Evolutionary conservation across 2,888 invertebrate genomes (phyloP).

Genomic region (Scotopteryx bipunctaria): DNA sequence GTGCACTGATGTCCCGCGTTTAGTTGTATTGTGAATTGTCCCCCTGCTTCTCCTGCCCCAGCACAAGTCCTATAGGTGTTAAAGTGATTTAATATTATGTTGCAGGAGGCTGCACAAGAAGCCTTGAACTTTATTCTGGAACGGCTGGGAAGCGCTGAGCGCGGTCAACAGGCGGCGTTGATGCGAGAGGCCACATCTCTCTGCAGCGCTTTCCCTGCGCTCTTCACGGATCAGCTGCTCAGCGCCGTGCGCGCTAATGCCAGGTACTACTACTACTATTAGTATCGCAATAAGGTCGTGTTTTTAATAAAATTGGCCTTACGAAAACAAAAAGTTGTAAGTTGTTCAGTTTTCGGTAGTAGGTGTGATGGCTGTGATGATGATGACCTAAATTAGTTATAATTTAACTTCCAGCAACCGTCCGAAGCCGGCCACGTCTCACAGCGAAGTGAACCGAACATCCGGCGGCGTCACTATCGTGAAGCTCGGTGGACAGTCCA

Average conservation of each 20-base stretch:
- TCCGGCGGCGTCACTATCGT: slow-evolving; percentile 91
- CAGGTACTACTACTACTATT: no score
- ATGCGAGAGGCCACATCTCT: slow-evolving; percentile 91
- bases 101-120: slow-evolving; percentile 90
- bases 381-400: no score
- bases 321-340: no score
- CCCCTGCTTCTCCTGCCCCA: no score
- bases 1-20: no score
- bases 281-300: no score
- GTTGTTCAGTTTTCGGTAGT: no score
- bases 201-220: slow-evolving; percentile 90
- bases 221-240: slow-evolving; percentile 91
- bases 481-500: slow-evolving; percentile 83
- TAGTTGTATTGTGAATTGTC: no score
- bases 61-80: not conserved
- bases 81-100: not conserved
- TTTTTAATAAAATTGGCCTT: no score
- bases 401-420: slow-evolving; percentile 49
- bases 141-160: slow-evolving; percentile 87
- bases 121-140: slow-evolving; percentile 92
- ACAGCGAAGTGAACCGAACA: slow-evolving; percentile 87
- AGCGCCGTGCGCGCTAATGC: slow-evolving; percentile 88
- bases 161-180: slow-evolving; percentile 88
- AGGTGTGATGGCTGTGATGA: no score
- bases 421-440: slow-evolving; percentile 60